Base-by-base conservation (phyloP, 2,888 invertebrate species). In the Epinotia bilunana region DNA sequence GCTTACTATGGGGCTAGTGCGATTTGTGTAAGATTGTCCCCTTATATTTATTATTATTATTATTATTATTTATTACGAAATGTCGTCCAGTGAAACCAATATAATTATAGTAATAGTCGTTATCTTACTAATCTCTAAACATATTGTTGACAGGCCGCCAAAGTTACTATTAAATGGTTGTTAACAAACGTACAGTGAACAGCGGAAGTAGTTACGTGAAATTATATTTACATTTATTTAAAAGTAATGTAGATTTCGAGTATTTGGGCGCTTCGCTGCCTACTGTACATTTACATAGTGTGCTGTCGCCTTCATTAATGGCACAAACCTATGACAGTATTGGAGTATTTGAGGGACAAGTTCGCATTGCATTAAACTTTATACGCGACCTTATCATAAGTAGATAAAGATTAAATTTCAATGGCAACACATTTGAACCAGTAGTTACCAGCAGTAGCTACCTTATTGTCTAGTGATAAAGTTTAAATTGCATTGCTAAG, bases 321-420 rank as follows among this genome's bases (percentile, higher is more conserved):
- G 60, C 65, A 71, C 64, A 55, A 62, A 61, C 61, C 33, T 49
- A 33, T 67, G 11, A 62, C 63, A 74, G 63, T 74, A 74, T 74
- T 65, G 23, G 58, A 46, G 46, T 68, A 58, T 46, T 65, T n/a
- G 58, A 60, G 60, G 60, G 28, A 5, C n/a, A 9, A 16, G 23
- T 68, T 60, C 46, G n/a, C 23, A 49, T 58, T 68, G 13, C 18
- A 57, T 39, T 46, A 18, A 13, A 55, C 9, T 7, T 3, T 3
- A 28, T 7, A 57, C 7, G 6, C 16, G 2, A 55, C n/a, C 67
- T 67, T 67, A 18, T 55, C 1, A 13, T 12, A 39, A 53, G 2
- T n/a, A 53, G n/a, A 33, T 65, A 53, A 65, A 2, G 53, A 43
- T 6, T 39, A 55, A 18, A 18, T 67, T 33, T 1, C 49, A 55